A percentile compares a stretch with the other conserved stretches of the same genome.
Evolutionary conservation across 2,113 vertebrate species (phyloP).

Genomic region (Leucopternis melanops): DNA sequence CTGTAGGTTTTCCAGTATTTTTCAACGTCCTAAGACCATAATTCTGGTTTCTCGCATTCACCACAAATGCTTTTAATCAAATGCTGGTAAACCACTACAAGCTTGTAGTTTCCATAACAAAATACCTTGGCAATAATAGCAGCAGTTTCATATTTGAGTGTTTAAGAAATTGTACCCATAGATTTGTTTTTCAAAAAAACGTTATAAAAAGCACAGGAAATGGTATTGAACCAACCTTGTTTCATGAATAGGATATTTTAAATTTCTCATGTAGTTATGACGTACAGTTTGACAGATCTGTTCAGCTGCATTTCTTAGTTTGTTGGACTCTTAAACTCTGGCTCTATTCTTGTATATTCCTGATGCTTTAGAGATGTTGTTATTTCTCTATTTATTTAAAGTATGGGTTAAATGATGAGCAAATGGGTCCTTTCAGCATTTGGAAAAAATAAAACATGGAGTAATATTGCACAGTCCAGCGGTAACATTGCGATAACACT

Average conservation of each 20-base stretch:
- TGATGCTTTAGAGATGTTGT: neutral
- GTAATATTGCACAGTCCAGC: neutral
- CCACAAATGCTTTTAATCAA: constrained; percentile 9
- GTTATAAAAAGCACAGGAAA: neutral
- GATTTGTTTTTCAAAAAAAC: neutral
- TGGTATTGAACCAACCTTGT: neutral
- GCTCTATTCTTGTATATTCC: neutral
- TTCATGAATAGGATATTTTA: neutral
- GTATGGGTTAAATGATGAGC: neutral
- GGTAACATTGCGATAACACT: neutral
- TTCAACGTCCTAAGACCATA: neutral
- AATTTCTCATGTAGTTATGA: neutral
- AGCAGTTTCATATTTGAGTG: neutral
- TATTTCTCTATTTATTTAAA: neutral
- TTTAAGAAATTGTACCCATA: constrained; percentile 25
- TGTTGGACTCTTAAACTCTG: neutral
- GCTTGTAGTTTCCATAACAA: neutral
- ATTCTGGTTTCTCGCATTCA: neutral
- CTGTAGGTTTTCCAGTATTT: neutral
- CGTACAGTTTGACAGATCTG: neutral
- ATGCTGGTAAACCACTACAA: neutral
- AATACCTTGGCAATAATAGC: neutral
- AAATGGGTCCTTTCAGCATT: neutral
- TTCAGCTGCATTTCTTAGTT: neutral
- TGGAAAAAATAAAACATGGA: neutral